Evolutionary conservation across 2,113 vertebrate species (phyloP).

Genomic region (Oreotrochilus melanogaster): DNA sequence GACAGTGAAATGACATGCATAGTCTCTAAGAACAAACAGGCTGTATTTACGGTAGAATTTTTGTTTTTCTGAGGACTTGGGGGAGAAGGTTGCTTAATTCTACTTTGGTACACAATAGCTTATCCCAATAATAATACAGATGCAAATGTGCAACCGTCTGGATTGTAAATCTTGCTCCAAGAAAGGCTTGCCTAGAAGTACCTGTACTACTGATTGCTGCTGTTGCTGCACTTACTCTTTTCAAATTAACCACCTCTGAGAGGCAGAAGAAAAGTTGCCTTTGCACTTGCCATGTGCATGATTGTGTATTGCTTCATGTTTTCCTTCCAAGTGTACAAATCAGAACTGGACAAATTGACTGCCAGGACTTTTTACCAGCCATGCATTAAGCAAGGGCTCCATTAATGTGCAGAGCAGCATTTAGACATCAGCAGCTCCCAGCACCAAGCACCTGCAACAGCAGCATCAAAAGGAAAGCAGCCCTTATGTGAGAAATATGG

Average conservation of each 20-base stretch:
- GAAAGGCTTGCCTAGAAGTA: background rate
- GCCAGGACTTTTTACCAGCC: background rate
- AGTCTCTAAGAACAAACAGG: background rate
- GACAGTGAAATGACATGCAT: background rate
- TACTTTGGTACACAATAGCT: background rate
- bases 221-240: background rate
- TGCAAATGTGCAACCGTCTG: background rate
- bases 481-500: background rate
- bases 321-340: background rate
- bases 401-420: background rate
- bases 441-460: background rate
- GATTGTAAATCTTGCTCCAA: background rate
- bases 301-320: background rate
- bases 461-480: background rate
- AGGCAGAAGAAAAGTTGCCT: background rate
- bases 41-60: background rate
- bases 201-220: background rate
- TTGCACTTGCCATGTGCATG: background rate
- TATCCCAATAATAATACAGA: background rate
- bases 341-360: background rate
- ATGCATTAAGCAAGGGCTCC: background rate
- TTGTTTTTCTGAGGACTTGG: background rate
- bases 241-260: background rate
- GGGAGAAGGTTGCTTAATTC: background rate
- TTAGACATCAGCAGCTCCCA: background rate